Evolutionary conservation across 2,888 invertebrate species (phyloP).

Genomic region (Sesia bembeciformis): DNA sequence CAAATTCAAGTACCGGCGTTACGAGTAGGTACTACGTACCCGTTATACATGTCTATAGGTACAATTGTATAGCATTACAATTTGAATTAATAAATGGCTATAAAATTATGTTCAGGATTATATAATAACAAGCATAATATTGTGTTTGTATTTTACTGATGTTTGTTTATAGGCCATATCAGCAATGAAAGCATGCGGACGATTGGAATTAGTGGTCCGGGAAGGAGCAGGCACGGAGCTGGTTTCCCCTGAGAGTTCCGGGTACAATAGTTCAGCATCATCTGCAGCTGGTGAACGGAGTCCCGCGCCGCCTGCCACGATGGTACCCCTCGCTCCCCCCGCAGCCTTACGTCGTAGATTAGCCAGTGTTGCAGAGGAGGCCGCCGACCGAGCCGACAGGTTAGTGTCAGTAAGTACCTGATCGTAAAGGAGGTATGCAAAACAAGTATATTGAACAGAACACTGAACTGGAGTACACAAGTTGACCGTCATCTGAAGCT

Average conservation of each 20-base stretch:
- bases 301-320: conserved; percentile 64
- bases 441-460: too few species aligned
- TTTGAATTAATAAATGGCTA: too few species aligned
- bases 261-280: conserved; percentile 89
- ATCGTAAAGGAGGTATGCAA: too few species aligned
- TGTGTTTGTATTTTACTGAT: background rate
- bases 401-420: conserved; percentile 8
- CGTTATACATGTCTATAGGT: too few species aligned
- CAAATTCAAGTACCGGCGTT: too few species aligned
- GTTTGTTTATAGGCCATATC: conserved; percentile 79
- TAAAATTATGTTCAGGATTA: too few species aligned
- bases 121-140: too few species aligned
- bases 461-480: too few species aligned
- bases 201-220: conserved; percentile 83
- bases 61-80: too few species aligned
- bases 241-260: conserved; percentile 87
- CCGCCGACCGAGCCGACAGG: conserved; percentile 76
- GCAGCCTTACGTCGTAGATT: conserved; percentile 79
- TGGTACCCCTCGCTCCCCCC: conserved; percentile 59
- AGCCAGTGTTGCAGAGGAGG: conserved; percentile 84
- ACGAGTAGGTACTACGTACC: too few species aligned
- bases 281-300: conserved; percentile 83
- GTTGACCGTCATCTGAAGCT: too few species aligned
- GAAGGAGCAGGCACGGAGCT: conserved; percentile 86
- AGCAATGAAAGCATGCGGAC: conserved; percentile 84